phyloP scores from a whole-genome alignment of 2,113 vertebrate species.

The Scartelaos histophorus region DNA sequence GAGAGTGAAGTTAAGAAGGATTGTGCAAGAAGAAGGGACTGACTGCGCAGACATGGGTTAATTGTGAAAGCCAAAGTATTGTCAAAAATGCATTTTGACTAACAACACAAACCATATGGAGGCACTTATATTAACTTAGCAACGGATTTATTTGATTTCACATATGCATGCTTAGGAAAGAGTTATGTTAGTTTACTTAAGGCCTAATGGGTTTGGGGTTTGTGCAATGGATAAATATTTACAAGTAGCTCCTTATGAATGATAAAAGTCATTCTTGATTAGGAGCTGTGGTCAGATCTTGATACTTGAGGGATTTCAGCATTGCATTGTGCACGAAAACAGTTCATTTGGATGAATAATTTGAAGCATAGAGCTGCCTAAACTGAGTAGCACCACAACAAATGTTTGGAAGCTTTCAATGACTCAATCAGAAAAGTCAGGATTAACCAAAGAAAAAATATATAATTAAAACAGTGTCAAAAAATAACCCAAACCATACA shows the following conservation, averaged over 20 bases:
- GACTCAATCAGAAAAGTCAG: conserved; percentile 6
- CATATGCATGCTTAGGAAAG: conserved; percentile 60
- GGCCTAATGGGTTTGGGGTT: conserved; percentile 71
- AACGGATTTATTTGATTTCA: conserved; percentile 68
- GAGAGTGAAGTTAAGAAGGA: conserved; percentile 10
- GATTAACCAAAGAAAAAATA: background rate
- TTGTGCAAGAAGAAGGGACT: conserved; percentile 15
- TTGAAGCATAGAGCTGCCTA: background rate
- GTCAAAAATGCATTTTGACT: conserved; percentile 43
- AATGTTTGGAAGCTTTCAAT: background rate
- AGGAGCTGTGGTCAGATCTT: conserved; percentile 39
- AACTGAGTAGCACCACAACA: background rate
- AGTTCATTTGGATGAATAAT: conserved; percentile 29
- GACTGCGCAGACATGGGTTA: conserved; percentile 66
- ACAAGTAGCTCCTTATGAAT: conserved; percentile 26
- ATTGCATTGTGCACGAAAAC: conserved; percentile 30
- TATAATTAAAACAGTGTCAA: no score
- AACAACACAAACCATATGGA: conserved; percentile 71
- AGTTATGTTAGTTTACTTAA: conserved; percentile 69
- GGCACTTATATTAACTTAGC: conserved; percentile 64
- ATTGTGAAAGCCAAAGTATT: conserved; percentile 71
- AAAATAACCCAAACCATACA: no score
- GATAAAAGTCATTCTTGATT: conserved; percentile 62
- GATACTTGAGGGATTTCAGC: conserved; percentile 32
- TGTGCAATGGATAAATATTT: conserved; percentile 78